Evolutionary conservation across 1,140 invertebrate species (phyloP).

Genomic region (Drosophila repletoides): DNA sequence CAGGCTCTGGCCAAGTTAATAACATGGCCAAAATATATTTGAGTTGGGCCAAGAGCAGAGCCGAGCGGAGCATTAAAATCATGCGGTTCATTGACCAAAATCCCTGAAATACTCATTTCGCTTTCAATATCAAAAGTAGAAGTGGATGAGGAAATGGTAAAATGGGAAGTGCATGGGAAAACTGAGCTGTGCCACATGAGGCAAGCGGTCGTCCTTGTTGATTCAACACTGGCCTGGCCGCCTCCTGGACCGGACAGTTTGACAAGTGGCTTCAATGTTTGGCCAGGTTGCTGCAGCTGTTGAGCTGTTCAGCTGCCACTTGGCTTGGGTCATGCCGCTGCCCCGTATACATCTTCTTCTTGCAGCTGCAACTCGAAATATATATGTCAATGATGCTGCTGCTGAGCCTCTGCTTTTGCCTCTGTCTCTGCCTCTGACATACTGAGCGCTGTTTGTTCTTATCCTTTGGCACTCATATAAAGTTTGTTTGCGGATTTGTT

Average conservation of each 20-base stretch:
- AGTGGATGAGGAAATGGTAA: conserved; percentile 42
- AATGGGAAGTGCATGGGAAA: conserved; percentile 29
- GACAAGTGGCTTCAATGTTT: conserved; percentile 71
- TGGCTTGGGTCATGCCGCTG: not conserved
- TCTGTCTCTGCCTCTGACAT: not conserved
- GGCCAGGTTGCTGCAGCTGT: conserved; percentile 26
- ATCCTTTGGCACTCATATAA: conserved; percentile 80
- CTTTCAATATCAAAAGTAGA: conserved; percentile 72
- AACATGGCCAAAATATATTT: conserved; percentile 28
- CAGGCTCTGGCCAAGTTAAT: conserved; percentile 24
- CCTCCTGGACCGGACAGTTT: conserved; percentile 40
- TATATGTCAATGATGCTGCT: conserved; percentile 74
- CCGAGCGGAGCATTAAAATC: conserved; percentile 63
- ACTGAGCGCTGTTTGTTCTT: conserved; percentile 65
- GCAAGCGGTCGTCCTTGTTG: conserved; percentile 44
- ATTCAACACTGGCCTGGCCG: conserved; percentile 13
- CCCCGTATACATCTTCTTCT: not conserved
- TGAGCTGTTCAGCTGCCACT: not conserved
- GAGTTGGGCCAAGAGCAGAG: not conserved
- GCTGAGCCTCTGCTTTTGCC: conserved; percentile 13
- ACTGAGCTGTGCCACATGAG: conserved; percentile 17
- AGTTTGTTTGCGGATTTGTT: conserved; percentile 81
- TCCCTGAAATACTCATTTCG: conserved; percentile 37
- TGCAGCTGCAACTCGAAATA: conserved; percentile 27
- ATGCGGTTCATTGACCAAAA: conserved; percentile 72